Evolutionary conservation across 2,113 vertebrate species (phyloP).

Genomic region (Hyperoodon ampullatus): DNA sequence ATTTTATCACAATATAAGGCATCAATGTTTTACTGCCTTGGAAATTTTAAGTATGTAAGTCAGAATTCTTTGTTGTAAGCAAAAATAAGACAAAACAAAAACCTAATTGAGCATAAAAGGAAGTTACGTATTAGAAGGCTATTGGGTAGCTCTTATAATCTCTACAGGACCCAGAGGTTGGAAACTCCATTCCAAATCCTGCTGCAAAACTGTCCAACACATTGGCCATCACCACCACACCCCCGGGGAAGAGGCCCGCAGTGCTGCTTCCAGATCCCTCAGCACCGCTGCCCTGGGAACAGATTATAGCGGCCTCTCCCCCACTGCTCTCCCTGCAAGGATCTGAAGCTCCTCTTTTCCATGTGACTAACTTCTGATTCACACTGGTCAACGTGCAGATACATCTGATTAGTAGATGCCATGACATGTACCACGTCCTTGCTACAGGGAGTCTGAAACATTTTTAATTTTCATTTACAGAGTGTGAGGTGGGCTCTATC

Average conservation of each 20-base stretch:
- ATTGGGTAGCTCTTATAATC: not conserved
- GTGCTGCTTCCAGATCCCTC: not conserved
- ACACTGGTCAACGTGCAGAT: rapidly evolving
- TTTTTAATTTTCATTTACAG: not conserved
- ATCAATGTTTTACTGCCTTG: not conserved
- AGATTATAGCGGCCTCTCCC: rapidly evolving
- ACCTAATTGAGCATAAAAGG: not conserved
- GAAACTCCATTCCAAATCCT: not conserved
- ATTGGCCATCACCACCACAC: too few relatives aligned
- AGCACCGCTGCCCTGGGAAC: too few relatives aligned
- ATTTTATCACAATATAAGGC: not conserved
- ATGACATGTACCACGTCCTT: not conserved
- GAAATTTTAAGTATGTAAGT: not conserved
- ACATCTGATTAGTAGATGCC: not conserved
- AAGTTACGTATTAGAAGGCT: not conserved
- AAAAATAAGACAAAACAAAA: not conserved
- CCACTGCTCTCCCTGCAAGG: not conserved
- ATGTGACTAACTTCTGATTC: not conserved
- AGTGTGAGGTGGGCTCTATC: not conserved
- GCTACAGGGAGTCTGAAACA: not conserved
- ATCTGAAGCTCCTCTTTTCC: not conserved
- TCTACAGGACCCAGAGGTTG: not conserved
- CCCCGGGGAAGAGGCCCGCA: not conserved
- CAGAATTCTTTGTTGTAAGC: not conserved
- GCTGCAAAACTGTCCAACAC: not conserved